Evolutionary conservation across 2,888 invertebrate genomes (phyloP).

Genomic region (Rhyacophila evoluta): DNA sequence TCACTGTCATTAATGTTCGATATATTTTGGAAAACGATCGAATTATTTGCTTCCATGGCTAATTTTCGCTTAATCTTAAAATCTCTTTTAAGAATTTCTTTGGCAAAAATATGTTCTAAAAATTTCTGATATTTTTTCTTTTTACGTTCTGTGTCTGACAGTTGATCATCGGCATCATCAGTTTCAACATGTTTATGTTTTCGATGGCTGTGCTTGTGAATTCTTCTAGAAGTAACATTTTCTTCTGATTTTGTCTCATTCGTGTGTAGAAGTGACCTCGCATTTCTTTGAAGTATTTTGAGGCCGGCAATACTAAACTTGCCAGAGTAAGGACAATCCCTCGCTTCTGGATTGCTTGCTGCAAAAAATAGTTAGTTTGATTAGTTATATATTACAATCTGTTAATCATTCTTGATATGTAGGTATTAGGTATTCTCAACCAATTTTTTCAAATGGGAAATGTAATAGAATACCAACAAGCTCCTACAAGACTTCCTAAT

Average conservation of each 20-base stretch:
- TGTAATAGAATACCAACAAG: no score
- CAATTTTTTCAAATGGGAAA: no score
- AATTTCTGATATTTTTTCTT: constrained; percentile 52
- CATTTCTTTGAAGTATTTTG: constrained; percentile 70
- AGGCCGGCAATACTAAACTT: constrained; percentile 80
- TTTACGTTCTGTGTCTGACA: constrained; percentile 45
- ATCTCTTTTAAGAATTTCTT: constrained; percentile 46
- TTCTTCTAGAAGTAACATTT: constrained; percentile 26
- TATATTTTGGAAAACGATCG: constrained; percentile 33
- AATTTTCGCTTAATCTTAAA: constrained; percentile 40
- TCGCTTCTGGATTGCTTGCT: constrained; percentile 87
- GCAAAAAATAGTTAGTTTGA: constrained; percentile 60
- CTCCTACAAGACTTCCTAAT: no score
- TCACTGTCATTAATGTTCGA: constrained; percentile 16
- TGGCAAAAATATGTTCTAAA: constrained; percentile 52
- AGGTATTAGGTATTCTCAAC: no score
- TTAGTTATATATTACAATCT: no score
- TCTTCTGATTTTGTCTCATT: constrained; percentile 31
- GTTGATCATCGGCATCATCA: constrained; percentile 33
- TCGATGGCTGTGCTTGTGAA: constrained; percentile 43
- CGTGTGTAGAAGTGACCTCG: constrained; percentile 58
- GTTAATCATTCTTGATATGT: no score
- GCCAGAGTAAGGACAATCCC: constrained; percentile 86
- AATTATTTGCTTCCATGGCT: constrained; percentile 36
- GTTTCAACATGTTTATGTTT: constrained; percentile 49